Percentiles rank a stretch among this genome's conserved stretches.
Conservation (phyloP, 2,797 vertebrate species). For the Rhinatrema bivittatum region DNA sequence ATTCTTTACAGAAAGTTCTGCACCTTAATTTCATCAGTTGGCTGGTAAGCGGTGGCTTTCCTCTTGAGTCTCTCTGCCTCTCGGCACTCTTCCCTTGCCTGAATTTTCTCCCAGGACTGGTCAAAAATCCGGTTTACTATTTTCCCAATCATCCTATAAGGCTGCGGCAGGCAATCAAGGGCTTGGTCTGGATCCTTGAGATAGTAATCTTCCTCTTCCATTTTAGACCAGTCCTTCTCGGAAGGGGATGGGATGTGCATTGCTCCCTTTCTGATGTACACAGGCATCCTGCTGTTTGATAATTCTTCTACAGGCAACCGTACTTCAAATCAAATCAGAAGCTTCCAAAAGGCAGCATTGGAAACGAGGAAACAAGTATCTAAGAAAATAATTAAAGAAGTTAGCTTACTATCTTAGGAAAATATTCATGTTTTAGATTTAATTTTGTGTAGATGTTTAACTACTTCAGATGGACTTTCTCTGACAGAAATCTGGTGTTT, state of each 20-base stretch:
- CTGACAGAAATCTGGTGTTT: too few relatives aligned
- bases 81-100: constrained; percentile 22
- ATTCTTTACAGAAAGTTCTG: too few relatives aligned
- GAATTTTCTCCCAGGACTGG: constrained; percentile 49
- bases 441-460: too few relatives aligned
- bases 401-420: too few relatives aligned
- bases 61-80: constrained; percentile 16
- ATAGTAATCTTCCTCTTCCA: constrained; percentile 40
- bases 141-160: constrained; percentile 56
- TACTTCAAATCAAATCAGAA: neutral
- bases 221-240: constrained; percentile 44
- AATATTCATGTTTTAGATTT: too few relatives aligned
- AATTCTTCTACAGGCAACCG: neutral
- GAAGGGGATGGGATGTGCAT: constrained; percentile 42
- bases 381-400: too few relatives aligned
- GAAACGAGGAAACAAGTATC: too few relatives aligned
- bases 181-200: constrained; percentile 37
- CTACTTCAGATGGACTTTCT: too few relatives aligned
- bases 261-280: constrained; percentile 5
- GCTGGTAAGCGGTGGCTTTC: constrained; percentile 28
- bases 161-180: constrained; percentile 51
- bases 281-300: constrained; percentile 18
- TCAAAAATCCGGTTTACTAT: constrained; percentile 49
- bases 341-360: neutral
- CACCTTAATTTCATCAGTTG: constrained; percentile 51